A percentile compares a stretch with the other conserved stretches of the same genome.
Evolutionary conservation across 2,888 invertebrate genomes (phyloP).

Genomic region (Melieria picta): DNA sequence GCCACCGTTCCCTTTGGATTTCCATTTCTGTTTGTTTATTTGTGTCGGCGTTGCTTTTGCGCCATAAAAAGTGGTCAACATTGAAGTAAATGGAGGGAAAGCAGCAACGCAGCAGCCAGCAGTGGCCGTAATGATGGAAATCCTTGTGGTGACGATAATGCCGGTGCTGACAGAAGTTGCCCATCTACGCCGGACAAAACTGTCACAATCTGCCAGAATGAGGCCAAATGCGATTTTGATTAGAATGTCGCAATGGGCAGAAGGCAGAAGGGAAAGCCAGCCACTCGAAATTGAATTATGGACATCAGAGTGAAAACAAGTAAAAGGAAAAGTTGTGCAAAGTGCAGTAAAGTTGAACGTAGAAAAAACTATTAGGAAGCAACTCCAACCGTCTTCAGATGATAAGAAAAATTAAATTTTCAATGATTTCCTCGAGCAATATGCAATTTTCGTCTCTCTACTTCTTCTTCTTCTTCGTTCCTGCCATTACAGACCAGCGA

Average conservation of each 20-base stretch:
- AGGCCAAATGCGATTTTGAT: conserved; percentile 14
- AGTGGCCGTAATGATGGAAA: background rate
- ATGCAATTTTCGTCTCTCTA: too few species aligned
- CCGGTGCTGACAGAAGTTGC: background rate
- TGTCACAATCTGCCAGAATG: background rate
- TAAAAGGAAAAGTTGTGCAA: background rate
- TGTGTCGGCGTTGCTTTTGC: too few species aligned
- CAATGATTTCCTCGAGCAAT: too few species aligned
- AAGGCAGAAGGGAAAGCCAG: background rate
- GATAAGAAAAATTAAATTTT: background rate
- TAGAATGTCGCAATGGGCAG: background rate
- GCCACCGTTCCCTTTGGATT: too few species aligned
- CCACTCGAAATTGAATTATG: background rate
- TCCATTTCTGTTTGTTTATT: too few species aligned
- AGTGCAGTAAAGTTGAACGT: background rate
- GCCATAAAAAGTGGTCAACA: too few species aligned
- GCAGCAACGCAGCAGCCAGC: too few species aligned
- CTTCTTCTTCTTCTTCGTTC: too few species aligned
- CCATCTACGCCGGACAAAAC: background rate
- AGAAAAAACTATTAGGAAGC: background rate
- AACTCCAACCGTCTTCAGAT: background rate
- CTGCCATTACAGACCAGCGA: too few species aligned
- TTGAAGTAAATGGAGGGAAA: too few species aligned
- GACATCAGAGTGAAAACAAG: background rate
- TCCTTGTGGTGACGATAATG: conserved; percentile 14